Evolutionary conservation across 2,113 vertebrate species (phyloP).

Genomic region (Atherinomorus stipes): DNA sequence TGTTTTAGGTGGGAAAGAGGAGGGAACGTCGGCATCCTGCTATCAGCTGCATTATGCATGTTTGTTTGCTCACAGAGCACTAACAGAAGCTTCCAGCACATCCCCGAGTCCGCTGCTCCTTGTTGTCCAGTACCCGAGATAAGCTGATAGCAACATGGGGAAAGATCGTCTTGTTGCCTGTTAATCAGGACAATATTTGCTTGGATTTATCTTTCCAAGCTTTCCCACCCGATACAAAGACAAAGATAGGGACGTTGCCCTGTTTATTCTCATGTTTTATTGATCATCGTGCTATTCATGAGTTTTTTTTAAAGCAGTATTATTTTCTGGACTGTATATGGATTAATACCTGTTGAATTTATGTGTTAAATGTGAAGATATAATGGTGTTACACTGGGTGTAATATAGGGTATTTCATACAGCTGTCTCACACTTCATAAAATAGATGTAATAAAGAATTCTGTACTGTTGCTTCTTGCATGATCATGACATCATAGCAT

Average conservation of each 20-base stretch:
- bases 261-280: neutral
- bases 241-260: neutral
- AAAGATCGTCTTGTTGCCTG: too few species aligned
- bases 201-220: neutral
- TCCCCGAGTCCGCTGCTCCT: neutral
- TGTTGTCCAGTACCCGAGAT: neutral
- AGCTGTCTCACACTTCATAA: too few species aligned
- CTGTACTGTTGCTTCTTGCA: too few species aligned
- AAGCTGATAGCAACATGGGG: neutral
- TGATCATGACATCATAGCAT: too few species aligned
- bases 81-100: neutral
- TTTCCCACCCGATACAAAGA: neutral
- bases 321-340: too few species aligned
- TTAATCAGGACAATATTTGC: neutral
- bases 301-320: neutral
- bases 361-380: too few species aligned
- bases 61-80: conserved; percentile 1
- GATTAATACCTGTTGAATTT: too few species aligned
- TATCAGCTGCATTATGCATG: neutral
- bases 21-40: neutral
- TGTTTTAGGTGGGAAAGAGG: neutral
- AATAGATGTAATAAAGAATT: too few species aligned
- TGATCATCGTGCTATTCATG: neutral
- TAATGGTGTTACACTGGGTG: neutral
- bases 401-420: neutral